phyloP scores from a whole-genome alignment of 1,140 invertebrate species.

The Drosophila neocordata region DNA sequence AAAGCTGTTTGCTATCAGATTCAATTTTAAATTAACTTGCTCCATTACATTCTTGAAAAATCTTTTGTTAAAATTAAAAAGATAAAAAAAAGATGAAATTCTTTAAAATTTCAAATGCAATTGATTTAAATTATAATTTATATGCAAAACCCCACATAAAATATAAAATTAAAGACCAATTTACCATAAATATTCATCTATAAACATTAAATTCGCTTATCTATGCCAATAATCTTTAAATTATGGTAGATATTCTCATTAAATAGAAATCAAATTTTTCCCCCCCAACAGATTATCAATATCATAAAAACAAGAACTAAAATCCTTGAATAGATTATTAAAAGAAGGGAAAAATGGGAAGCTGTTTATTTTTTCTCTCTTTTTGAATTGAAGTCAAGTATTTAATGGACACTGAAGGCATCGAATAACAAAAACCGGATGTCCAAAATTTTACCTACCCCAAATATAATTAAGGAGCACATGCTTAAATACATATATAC shows the following conservation, averaged over 20 bases:
- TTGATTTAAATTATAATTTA: neutral
- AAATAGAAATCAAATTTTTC: neutral
- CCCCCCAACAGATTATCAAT: neutral
- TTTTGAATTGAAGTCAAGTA: neutral
- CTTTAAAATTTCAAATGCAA: neutral
- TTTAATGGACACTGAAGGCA: constrained; percentile 12
- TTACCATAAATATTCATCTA: neutral
- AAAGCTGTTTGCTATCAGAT: too few relatives aligned
- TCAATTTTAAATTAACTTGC: too few relatives aligned
- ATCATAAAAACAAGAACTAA: constrained; percentile 3
- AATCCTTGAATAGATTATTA: too few relatives aligned
- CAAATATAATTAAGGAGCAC: constrained; percentile 61
- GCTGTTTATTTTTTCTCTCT: neutral
- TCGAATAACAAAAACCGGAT: constrained; percentile 27
- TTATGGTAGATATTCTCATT: neutral
- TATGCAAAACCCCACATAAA: neutral
- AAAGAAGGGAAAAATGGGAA: too few relatives aligned
- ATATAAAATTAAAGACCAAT: neutral
- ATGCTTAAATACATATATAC: constrained; percentile 39
- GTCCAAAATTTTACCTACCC: constrained; percentile 16
- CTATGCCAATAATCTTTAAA: neutral
- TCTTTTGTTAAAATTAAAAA: too few relatives aligned
- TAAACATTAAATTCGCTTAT: neutral
- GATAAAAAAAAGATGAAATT: too few relatives aligned
- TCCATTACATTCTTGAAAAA: too few relatives aligned